A percentile compares a stretch with the other conserved stretches of the same genome.
These are phyloP conservation scores for Polylopha cassiicola DNA, from an alignment of 2,888 invertebrate genomes.

Conservation along the genomic window DNA sequence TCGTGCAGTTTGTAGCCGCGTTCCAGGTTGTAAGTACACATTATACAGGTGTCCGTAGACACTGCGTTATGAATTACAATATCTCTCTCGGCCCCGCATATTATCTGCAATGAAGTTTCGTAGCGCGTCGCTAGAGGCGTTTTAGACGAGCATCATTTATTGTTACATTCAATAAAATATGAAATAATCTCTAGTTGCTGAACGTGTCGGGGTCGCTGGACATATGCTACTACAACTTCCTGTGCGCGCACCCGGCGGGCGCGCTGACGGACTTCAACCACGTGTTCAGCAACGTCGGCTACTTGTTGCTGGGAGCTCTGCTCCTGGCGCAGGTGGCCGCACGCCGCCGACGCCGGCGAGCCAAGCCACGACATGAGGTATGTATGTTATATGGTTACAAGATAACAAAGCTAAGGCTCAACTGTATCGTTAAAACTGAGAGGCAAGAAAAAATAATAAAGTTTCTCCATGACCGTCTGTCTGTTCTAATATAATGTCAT, in stretches of 20 bases:
- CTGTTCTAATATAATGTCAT: too few relatives aligned
- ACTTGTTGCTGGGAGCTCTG: slow-evolving; percentile 86
- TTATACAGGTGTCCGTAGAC: too few relatives aligned
- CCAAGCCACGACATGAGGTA: slow-evolving; percentile 48
- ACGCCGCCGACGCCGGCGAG: slow-evolving; percentile 39
- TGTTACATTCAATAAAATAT: too few relatives aligned
- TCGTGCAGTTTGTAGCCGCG: slow-evolving; percentile 89
- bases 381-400: neutral
- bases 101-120: too few relatives aligned
- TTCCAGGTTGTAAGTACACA: slow-evolving; percentile 80
- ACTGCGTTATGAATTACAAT: neutral
- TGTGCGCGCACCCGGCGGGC: slow-evolving; percentile 88
- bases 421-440: too few relatives aligned
- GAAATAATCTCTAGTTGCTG: slow-evolving; percentile 79
- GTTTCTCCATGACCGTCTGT: too few relatives aligned
- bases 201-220: slow-evolving; percentile 91
- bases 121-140: too few relatives aligned
- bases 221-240: slow-evolving; percentile 93
- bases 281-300: slow-evolving; percentile 90
- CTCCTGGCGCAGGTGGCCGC: slow-evolving; percentile 83
- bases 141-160: too few relatives aligned
- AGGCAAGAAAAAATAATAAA: too few relatives aligned
- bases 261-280: slow-evolving; percentile 91
- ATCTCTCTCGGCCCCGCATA: too few relatives aligned
- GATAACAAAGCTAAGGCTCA: too few relatives aligned